phyloP scores from a whole-genome alignment of 2,797 vertebrate genomes.

The Pseudotriccus pelzelni region DNA sequence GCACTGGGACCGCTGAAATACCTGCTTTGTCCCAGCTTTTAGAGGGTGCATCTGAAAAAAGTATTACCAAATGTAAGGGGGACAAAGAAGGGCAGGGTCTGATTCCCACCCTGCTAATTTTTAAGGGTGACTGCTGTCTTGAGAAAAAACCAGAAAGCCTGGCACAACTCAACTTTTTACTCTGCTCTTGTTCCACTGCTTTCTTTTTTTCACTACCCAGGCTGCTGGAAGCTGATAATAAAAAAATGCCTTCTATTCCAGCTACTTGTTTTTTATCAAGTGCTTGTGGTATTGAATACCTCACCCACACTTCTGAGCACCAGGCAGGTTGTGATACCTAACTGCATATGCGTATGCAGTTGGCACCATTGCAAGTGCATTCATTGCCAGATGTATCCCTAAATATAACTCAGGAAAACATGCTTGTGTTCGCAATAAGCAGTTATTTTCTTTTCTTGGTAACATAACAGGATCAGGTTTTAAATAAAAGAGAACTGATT shows the following conservation, averaged over 20 bases:
- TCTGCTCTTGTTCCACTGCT: neutral
- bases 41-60: neutral
- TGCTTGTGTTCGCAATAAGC: neutral
- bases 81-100: neutral
- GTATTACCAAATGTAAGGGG: rapidly evolving
- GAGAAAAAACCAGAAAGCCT: neutral
- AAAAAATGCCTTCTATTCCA: neutral
- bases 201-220: neutral
- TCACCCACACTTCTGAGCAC: neutral
- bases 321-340: neutral
- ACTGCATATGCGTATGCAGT: neutral
- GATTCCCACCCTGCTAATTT: neutral
- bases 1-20: neutral
- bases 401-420: neutral
- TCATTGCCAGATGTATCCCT: neutral
- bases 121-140: neutral
- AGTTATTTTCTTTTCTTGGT: neutral
- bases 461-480: neutral
- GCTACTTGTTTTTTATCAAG: neutral
- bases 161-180: neutral
- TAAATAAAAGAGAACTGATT: conserved; percentile 36
- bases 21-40: neutral
- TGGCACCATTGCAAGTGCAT: neutral
- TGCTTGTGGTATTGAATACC: neutral
- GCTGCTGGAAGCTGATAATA: neutral